Conservation (phyloP, 2,888 invertebrate genomes). For the Endomychus coccineus region DNA sequence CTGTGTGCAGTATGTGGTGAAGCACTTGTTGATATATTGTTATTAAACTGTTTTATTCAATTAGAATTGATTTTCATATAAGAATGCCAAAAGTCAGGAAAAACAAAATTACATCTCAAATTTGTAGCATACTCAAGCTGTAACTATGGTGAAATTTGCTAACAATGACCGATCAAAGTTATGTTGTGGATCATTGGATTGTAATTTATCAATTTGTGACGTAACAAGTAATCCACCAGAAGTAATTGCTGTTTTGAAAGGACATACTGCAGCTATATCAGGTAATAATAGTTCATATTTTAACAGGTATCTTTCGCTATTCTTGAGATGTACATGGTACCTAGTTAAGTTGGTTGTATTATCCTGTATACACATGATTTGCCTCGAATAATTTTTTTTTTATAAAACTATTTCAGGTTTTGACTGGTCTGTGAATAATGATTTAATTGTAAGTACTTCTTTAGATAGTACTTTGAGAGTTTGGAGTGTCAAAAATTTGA, state of each 20-base stretch:
- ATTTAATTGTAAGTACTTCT: slow-evolving; percentile 70
- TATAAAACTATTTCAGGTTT: slow-evolving; percentile 48
- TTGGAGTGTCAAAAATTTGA: slow-evolving; percentile 49
- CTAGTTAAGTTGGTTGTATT: no score
- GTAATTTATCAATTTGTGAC: slow-evolving; percentile 72
- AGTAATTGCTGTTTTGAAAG: slow-evolving; percentile 63
- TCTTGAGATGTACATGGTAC: no score
- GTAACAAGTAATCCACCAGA: slow-evolving; percentile 64
- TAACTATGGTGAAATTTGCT: slow-evolving; percentile 75
- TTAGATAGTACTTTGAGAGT: slow-evolving; percentile 66
- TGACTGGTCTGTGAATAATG: slow-evolving; percentile 82
- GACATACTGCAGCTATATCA: slow-evolving; percentile 68
- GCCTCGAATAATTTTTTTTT: slow-evolving; percentile 3
- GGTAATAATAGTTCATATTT: slow-evolving; percentile 48
- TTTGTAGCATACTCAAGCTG: slow-evolving; percentile 61
- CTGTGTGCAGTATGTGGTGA: no score
- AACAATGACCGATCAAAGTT: slow-evolving; percentile 75
- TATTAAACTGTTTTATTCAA: no score
- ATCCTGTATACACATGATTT: no score
- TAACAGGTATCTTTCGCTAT: no score
- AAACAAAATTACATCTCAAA: no score
- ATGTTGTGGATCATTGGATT: slow-evolving; percentile 74
- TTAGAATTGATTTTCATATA: no score
- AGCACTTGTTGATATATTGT: no score
- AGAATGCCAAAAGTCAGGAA: no score